phyloP scores from a whole-genome alignment of 2,797 vertebrate genomes.

The Glossophaga mutica region DNA sequence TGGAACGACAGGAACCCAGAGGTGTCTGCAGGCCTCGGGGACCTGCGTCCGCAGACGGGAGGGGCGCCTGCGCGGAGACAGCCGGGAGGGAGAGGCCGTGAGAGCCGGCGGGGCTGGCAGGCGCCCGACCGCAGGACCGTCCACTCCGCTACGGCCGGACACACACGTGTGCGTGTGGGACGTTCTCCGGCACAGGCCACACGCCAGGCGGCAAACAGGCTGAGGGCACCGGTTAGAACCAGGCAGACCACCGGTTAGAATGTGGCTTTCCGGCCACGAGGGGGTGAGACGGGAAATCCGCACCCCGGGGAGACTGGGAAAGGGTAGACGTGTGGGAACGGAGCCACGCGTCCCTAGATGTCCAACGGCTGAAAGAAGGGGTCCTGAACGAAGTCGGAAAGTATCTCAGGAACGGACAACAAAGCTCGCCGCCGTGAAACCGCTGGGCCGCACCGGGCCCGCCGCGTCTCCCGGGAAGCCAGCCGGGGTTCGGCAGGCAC shows the following conservation, averaged over 20 bases:
- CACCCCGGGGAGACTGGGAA: background rate
- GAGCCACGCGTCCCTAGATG: background rate
- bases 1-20: too few relatives aligned
- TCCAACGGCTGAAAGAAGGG: background rate
- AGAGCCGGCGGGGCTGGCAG: accelerated
- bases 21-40: too few relatives aligned
- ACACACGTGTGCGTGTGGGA: accelerated
- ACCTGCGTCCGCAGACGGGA: too few relatives aligned
- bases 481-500: accelerated
- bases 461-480: background rate
- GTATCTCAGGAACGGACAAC: background rate
- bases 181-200: accelerated
- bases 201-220: too few relatives aligned
- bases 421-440: background rate
- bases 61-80: background rate
- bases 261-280: background rate
- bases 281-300: background rate
- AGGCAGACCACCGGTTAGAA: accelerated
- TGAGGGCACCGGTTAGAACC: accelerated
- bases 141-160: accelerated
- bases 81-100: accelerated
- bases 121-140: accelerated
- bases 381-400: background rate
- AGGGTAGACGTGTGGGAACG: background rate
- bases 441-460: accelerated